These are phyloP conservation scores for Pegea sp. DNA, from an alignment of 23 tunicate genomes.

Conservation along the genomic window DNA sequence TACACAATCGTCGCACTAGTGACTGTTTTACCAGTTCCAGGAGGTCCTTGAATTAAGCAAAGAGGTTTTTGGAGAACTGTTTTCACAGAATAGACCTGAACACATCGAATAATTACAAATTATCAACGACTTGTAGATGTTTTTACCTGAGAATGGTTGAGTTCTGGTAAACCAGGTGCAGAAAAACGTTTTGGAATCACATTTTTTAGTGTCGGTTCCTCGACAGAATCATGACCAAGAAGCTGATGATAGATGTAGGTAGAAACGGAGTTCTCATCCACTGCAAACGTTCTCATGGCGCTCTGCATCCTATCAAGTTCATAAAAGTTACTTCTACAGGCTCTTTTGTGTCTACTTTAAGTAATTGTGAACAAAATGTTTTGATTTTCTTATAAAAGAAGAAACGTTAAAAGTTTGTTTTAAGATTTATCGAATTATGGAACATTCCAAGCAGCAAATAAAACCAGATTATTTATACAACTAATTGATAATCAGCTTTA, in stretches of 20 bases:
- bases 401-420: too few relatives aligned
- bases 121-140: neutral
- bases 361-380: too few relatives aligned
- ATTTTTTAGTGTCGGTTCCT: conserved; percentile 66
- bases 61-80: conserved; percentile 89
- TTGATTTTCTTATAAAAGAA: too few relatives aligned
- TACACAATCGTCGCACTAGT: conserved; percentile 95
- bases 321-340: neutral
- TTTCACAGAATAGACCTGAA: conserved; percentile 85
- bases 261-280: conserved; percentile 89
- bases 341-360: too few relatives aligned
- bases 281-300: conserved; percentile 92
- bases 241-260: conserved; percentile 82
- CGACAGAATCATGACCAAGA: conserved; percentile 74
- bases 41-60: conserved; percentile 94
- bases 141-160: conserved; percentile 87
- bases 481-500: too few relatives aligned
- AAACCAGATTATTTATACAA: too few relatives aligned
- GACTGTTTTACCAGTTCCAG: conserved; percentile 96
- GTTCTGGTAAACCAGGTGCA: conserved; percentile 92
- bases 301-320: conserved; percentile 55
- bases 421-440: too few relatives aligned
- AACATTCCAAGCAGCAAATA: too few relatives aligned
- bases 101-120: neutral
- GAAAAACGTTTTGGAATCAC: conserved; percentile 80